Conservation (phyloP, 2,113 vertebrate genomes). For the Cyprinodon brontotheroides region DNA sequence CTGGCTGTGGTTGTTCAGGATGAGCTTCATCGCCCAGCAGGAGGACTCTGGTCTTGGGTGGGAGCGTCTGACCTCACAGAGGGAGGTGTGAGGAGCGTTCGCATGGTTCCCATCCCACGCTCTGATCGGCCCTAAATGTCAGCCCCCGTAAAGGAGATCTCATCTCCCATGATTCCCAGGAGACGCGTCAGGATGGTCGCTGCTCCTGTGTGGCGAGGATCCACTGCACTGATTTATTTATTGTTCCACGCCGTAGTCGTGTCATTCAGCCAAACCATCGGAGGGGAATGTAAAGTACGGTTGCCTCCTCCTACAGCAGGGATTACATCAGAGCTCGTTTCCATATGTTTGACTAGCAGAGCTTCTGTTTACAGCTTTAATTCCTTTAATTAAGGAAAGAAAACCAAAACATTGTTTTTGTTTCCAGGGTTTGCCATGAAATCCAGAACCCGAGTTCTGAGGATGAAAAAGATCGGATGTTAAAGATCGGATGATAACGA, state of each 20-base stretch:
- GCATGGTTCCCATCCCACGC: slow-evolving; percentile 9
- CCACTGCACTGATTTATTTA: too few species aligned
- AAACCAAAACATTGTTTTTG: too few species aligned
- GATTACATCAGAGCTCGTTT: background rate
- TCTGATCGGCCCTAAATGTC: slow-evolving; percentile 33
- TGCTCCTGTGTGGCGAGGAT: background rate
- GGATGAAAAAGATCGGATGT: too few species aligned
- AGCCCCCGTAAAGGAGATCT: slow-evolving; percentile 38
- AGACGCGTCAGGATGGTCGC: slow-evolving; percentile 10
- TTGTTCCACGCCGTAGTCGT: background rate
- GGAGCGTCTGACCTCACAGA: too few species aligned
- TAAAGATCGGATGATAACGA: too few species aligned
- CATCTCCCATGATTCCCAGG: slow-evolving; percentile 19
- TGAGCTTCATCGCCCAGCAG: too few species aligned
- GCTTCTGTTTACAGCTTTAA: background rate
- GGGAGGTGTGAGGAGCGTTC: slow-evolving; percentile 16
- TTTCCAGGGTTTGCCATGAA: too few species aligned
- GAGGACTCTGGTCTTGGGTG: too few species aligned
- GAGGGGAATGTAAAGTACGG: background rate
- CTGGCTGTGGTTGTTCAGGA: too few species aligned
- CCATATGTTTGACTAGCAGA: too few species aligned
- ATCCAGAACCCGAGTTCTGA: too few species aligned
- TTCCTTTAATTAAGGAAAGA: background rate
- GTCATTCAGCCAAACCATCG: background rate
- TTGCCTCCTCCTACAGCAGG: background rate